Evolutionary conservation across 2,113 vertebrate species (phyloP).

Genomic region (Zapornia atra): DNA sequence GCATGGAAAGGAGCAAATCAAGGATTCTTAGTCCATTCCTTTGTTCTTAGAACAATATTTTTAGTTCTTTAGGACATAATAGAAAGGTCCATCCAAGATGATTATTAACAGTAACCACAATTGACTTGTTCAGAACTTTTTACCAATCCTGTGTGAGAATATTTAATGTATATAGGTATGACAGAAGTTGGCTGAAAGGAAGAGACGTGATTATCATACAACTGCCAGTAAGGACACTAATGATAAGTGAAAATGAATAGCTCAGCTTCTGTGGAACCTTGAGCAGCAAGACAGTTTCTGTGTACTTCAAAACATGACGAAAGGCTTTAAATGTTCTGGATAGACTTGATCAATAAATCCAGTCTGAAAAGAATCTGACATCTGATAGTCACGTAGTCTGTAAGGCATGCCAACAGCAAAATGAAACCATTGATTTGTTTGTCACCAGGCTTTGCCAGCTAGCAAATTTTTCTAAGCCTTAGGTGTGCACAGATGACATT

Average conservation of each 20-base stretch:
- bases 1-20: background rate
- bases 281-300: background rate
- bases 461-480: slow-evolving; percentile 30
- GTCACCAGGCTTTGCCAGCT: slow-evolving; percentile 21
- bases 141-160: background rate
- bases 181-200: background rate
- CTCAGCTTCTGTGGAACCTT: background rate
- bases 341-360: slow-evolving; percentile 42
- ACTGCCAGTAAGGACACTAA: background rate
- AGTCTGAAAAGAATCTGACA: slow-evolving; percentile 21
- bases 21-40: background rate
- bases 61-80: background rate
- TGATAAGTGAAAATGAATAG: background rate
- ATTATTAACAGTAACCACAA: background rate
- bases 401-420: slow-evolving; percentile 24
- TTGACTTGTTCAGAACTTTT: background rate
- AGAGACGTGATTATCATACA: background rate
- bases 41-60: background rate
- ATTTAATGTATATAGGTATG: background rate
- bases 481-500: background rate
- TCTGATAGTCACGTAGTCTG: background rate
- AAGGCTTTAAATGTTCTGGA: slow-evolving; percentile 5
- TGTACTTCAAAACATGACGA: background rate
- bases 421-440: slow-evolving; percentile 53
- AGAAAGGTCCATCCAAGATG: background rate